These are phyloP conservation scores for Crotalus tigris DNA, from an alignment of 2,113 vertebrate species.

Conservation along the genomic window DNA sequence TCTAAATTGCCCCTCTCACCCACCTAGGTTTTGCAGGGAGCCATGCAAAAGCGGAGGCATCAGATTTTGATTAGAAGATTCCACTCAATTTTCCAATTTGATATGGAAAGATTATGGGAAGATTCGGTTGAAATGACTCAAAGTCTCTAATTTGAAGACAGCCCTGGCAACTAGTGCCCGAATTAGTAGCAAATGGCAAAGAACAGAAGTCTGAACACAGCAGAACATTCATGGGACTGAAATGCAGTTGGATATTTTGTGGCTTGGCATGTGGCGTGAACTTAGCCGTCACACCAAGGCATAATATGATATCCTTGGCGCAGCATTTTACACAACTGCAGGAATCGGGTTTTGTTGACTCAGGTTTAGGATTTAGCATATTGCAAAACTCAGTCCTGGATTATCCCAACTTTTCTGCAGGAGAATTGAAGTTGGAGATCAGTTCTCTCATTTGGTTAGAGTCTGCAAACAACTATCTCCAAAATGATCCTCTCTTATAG, in stretches of 20 bases:
- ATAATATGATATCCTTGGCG: not conserved
- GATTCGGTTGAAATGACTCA: not conserved
- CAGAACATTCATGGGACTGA: not conserved
- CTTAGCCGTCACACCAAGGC: not conserved
- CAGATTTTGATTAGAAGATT: not conserved
- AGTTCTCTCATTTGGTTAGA: not conserved
- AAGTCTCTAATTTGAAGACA: not conserved
- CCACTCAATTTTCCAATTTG: not conserved
- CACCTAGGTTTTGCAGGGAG: not conserved
- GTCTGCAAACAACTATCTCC: not conserved
- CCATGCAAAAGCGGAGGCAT: not conserved
- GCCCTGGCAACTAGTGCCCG: not conserved
- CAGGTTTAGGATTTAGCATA: not conserved
- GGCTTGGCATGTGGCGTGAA: not conserved
- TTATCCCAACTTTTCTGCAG: not conserved
- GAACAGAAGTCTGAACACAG: not conserved
- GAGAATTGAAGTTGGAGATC: not conserved
- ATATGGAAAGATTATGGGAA: not conserved
- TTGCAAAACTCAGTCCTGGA: not conserved
- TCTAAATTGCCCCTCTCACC: not conserved
- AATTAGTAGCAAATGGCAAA: not conserved
- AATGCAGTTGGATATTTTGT: not conserved
- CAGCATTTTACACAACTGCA: not conserved
- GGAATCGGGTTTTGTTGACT: not conserved
- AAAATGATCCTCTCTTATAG: not conserved